Percentiles rank a stretch among this genome's conserved stretches.
Evolutionary conservation across 2,797 vertebrate genomes (phyloP).

Genomic region (Columba guinea): DNA sequence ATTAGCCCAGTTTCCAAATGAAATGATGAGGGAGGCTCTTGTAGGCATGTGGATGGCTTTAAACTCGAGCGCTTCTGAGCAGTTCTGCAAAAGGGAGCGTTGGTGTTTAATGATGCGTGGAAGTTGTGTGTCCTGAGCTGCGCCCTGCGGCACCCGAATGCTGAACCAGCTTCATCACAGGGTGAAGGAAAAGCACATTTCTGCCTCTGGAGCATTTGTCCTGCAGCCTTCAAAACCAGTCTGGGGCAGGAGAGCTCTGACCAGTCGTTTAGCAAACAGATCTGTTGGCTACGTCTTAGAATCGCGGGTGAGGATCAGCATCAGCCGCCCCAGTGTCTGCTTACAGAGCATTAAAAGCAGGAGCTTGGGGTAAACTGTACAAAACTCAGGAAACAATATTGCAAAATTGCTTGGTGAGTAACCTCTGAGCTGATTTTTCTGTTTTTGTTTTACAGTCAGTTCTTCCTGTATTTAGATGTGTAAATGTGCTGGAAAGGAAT

Average conservation of each 20-base stretch:
- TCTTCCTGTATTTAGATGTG: constrained; percentile 88
- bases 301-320: neutral
- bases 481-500: constrained; percentile 84
- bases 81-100: neutral
- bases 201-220: neutral
- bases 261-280: neutral
- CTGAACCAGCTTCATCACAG: neutral
- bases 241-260: neutral
- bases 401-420: neutral
- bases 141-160: neutral
- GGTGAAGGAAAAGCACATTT: neutral
- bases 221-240: neutral
- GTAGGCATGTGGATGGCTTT: neutral
- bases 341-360: neutral
- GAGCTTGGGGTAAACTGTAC: neutral
- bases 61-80: neutral
- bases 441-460: constrained; percentile 78
- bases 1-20: neutral
- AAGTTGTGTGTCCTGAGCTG: neutral
- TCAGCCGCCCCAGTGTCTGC: neutral
- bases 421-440: neutral
- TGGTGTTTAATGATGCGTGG: neutral
- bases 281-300: neutral
- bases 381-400: neutral
- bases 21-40: neutral